Evolutionary conservation across 2,113 vertebrate genomes (phyloP).

Genomic region (Deroptyus accipitrinus): DNA sequence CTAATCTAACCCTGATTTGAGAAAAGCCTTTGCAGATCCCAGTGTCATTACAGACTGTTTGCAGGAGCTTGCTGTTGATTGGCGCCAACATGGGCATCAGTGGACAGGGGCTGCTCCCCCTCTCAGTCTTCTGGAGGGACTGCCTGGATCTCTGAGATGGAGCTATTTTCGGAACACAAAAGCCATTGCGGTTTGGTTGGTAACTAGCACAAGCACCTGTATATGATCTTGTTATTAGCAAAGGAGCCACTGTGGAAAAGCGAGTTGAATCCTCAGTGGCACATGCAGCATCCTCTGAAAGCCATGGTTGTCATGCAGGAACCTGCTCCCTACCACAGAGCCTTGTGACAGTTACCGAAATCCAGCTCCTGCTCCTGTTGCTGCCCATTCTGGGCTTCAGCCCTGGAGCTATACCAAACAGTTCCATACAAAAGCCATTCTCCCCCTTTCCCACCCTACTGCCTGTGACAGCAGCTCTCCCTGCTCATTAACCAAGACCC

Average conservation of each 20-base stretch:
- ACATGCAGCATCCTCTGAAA: rapidly evolving
- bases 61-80: neutral
- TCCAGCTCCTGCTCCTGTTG: neutral
- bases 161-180: neutral
- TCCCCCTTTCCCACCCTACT: rapidly evolving
- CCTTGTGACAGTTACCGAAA: rapidly evolving
- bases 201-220: neutral
- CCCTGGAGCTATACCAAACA: rapidly evolving
- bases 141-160: neutral
- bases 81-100: rapidly evolving
- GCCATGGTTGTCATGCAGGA: rapidly evolving
- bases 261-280: rapidly evolving
- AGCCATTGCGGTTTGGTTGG: neutral
- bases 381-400: neutral
- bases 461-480: neutral
- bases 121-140: neutral
- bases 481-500: neutral
- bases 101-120: neutral
- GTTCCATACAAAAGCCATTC: neutral
- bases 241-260: neutral
- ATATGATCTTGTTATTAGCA: neutral
- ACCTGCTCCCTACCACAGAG: neutral
- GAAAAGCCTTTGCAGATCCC: neutral
- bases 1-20: neutral
- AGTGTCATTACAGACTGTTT: neutral